Conservation (phyloP, 2,888 invertebrate genomes). For the Drosophila borborema region DNA sequence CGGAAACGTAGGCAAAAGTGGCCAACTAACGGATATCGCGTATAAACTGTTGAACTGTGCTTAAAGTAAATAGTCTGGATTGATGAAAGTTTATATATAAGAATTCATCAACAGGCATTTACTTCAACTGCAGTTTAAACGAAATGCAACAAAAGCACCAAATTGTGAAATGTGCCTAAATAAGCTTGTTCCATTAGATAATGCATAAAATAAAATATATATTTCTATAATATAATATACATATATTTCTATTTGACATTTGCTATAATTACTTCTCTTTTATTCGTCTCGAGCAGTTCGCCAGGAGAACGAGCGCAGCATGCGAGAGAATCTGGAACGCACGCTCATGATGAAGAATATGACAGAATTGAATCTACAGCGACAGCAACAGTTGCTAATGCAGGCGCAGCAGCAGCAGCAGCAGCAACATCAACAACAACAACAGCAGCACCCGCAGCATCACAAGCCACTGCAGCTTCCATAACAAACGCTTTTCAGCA, state of each 20-base stretch:
- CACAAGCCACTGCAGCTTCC: constrained; percentile 36
- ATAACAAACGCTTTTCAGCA: constrained; percentile 25
- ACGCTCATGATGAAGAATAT: constrained; percentile 84
- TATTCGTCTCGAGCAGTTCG: constrained; percentile 89
- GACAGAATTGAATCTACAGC: constrained; percentile 77
- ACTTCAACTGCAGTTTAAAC: constrained; percentile 84
- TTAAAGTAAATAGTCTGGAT: constrained; percentile 85
- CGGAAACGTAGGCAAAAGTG: constrained; percentile 1
- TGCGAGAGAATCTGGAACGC: constrained; percentile 90
- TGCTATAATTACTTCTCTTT: constrained; percentile 12
- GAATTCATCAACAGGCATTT: constrained; percentile 84
- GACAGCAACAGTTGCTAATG: constrained; percentile 61
- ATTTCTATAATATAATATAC: not conserved
- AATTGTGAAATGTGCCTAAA: constrained; percentile 16
- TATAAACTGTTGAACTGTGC: constrained; percentile 79
- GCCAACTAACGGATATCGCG: not conserved
- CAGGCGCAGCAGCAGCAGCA: constrained; percentile 58
- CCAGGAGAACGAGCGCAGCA: constrained; percentile 94
- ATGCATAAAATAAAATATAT: not conserved
- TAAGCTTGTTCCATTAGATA: constrained; percentile 71
- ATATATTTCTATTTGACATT: not conserved
- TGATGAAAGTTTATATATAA: constrained; percentile 81
- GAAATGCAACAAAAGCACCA: constrained; percentile 77
- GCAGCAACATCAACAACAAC: constrained; percentile 19
- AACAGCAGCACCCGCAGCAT: constrained; percentile 6